These are phyloP conservation scores for Solea senegalensis DNA, from an alignment of 2,113 vertebrate species.

Conservation along the genomic window DNA sequence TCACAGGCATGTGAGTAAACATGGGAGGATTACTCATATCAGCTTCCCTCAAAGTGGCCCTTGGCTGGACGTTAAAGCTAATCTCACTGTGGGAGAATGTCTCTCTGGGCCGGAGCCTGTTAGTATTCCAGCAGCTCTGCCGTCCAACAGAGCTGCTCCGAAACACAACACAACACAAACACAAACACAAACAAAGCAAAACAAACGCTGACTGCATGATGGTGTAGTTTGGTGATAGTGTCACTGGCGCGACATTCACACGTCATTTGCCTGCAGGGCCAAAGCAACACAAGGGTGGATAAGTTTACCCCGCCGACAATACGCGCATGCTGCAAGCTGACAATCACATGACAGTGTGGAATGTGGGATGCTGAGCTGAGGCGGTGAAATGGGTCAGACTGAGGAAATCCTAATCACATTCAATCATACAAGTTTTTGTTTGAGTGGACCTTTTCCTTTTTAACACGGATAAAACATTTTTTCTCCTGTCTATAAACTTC, in stretches of 20 bases:
- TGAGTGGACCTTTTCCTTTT: not conserved
- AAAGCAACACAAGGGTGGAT: slow-evolving; percentile 56
- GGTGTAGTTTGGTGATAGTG: slow-evolving; percentile 8
- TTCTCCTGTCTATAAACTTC: slow-evolving; percentile 8
- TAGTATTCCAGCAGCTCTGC: slow-evolving; percentile 29
- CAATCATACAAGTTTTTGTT: not conserved
- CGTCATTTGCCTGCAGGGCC: slow-evolving; percentile 41
- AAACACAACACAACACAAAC: not conserved
- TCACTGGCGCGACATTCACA: no score
- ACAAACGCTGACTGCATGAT: not conserved
- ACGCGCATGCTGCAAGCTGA: slow-evolving; percentile 51
- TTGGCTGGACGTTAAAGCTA: slow-evolving; percentile 63
- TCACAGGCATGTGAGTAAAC: slow-evolving; percentile 68
- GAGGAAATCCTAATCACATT: not conserved
- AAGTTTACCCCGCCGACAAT: slow-evolving; percentile 69
- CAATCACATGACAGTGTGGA: slow-evolving; percentile 67
- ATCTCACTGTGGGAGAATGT: slow-evolving; percentile 55
- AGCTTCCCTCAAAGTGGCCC: slow-evolving; percentile 67
- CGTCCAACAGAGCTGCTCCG: not conserved
- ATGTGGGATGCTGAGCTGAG: slow-evolving; percentile 48
- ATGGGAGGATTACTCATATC: slow-evolving; percentile 71
- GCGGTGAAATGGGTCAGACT: slow-evolving; percentile 33
- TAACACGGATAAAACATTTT: not conserved
- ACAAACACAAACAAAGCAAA: not conserved
- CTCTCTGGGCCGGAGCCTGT: slow-evolving; percentile 40